A percentile compares a stretch with the other conserved stretches of the same genome.
phyloP scores from a whole-genome alignment of 1,140 invertebrate species.

The Psilanteris sp. region DNA sequence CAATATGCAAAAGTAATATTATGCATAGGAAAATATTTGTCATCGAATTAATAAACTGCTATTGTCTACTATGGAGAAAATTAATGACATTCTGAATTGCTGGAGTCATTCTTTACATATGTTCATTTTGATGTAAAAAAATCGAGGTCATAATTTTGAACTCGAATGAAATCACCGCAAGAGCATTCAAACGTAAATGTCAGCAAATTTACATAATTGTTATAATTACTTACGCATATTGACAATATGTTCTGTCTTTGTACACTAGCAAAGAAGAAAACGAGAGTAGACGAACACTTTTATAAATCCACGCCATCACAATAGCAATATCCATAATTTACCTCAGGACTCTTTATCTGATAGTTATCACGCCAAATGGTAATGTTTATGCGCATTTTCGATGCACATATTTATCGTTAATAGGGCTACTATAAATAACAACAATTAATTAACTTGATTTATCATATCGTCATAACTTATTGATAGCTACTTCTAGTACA shows the following conservation, averaged over 20 bases:
- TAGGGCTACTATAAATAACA: conserved; percentile 6
- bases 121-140: conserved; percentile 18
- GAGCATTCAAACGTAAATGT: conserved; percentile 35
- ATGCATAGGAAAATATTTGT: no score
- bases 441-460: conserved; percentile 25
- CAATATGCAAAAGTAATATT: no score
- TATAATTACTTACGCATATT: conserved; percentile 45
- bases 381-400: conserved; percentile 19
- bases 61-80: no score
- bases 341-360: conserved; percentile 2
- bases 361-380: conserved; percentile 10
- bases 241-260: conserved; percentile 6
- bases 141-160: conserved; percentile 25
- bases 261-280: neutral
- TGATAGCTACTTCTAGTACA: conserved; percentile 5
- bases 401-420: conserved; percentile 15
- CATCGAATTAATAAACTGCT: conserved; percentile 9
- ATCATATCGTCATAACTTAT: conserved; percentile 2
- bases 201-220: conserved; percentile 54
- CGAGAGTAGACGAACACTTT: conserved; percentile 10
- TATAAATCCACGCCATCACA: conserved; percentile 13
- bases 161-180: conserved; percentile 21
- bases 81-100: neutral
- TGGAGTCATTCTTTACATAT: conserved; percentile 11
- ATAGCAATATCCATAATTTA: conserved; percentile 27